These are phyloP conservation scores for Hypselothyrea guttata DNA, from an alignment of 2,888 invertebrate genomes.

Conservation along the genomic window DNA sequence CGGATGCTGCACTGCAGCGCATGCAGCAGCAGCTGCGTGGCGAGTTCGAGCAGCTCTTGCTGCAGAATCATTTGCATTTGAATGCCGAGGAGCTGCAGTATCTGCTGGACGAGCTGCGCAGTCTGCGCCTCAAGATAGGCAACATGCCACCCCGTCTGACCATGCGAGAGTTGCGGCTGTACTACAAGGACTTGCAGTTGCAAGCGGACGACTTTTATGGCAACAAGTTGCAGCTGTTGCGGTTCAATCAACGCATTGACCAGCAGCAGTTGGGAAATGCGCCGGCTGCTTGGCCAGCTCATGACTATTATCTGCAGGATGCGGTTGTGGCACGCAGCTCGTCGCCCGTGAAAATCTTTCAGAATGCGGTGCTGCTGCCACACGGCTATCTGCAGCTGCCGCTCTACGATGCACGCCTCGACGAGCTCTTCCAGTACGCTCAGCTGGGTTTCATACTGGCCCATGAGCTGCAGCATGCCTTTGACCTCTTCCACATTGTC, in stretches of 20 bases:
- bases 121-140: constrained; percentile 69
- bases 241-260: constrained; percentile 41
- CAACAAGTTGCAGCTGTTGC: constrained; percentile 66
- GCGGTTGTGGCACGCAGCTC: constrained; percentile 60
- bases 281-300: constrained; percentile 19
- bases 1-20: constrained; percentile 48
- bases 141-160: constrained; percentile 55
- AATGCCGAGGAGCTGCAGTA: constrained; percentile 45
- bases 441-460: constrained; percentile 72
- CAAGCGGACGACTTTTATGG: constrained; percentile 54
- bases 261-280: constrained; percentile 48
- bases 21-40: constrained; percentile 47
- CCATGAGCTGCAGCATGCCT: constrained; percentile 75
- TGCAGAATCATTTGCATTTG: constrained; percentile 57
- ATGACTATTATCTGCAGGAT: constrained; percentile 59
- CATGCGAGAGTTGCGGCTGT: constrained; percentile 35
- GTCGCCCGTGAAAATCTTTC: constrained; percentile 73
- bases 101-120: constrained; percentile 56
- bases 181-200: constrained; percentile 49
- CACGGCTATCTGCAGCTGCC: constrained; percentile 72
- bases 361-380: constrained; percentile 71
- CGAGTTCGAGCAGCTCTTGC: constrained; percentile 48
- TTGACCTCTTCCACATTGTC: constrained; percentile 70
- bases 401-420: constrained; percentile 52
- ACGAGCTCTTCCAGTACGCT: constrained; percentile 60